Evolutionary conservation across 1,140 invertebrate species (phyloP).

Genomic region (Sycophila sp.): DNA sequence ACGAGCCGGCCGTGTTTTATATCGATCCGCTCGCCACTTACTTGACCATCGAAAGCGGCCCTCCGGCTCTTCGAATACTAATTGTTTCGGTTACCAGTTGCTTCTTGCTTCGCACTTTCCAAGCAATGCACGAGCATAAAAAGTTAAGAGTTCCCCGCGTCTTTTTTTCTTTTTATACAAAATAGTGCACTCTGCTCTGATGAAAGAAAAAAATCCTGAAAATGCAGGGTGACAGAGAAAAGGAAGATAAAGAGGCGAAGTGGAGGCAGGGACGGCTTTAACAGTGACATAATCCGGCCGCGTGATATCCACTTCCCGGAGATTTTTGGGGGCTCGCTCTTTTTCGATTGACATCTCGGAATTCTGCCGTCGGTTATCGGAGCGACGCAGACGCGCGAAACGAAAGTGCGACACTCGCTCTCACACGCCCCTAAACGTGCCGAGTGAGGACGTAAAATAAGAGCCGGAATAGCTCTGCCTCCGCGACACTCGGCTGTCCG

Average conservation of each 20-base stretch:
- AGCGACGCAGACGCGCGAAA: conserved; percentile 30
- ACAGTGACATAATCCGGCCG: conserved; percentile 7
- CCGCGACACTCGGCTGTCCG: conserved; percentile 54
- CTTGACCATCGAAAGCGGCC: not conserved
- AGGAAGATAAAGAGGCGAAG: not conserved
- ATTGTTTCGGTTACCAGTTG: conserved; percentile 20
- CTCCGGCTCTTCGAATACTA: conserved; percentile 4
- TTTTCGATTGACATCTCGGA: conserved; percentile 49
- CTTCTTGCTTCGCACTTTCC: too few relatives aligned
- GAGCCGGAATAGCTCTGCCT: conserved; percentile 54
- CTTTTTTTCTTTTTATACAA: too few relatives aligned
- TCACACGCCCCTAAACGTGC: not conserved
- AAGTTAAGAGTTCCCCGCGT: too few relatives aligned
- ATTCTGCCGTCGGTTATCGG: conserved; percentile 45
- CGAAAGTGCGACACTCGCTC: not conserved
- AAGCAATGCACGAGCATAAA: too few relatives aligned
- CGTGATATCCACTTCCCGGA: not conserved
- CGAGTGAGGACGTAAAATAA: conserved; percentile 50
- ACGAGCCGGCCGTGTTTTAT: not conserved
- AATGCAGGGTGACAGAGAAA: not conserved
- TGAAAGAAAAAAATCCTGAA: conserved; percentile 10
- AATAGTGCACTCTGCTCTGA: too few relatives aligned
- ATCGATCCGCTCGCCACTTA: conserved; percentile 7
- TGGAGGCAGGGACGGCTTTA: not conserved
- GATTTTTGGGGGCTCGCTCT: conserved; percentile 9